Base-by-base conservation (phyloP, 2,797 vertebrate species). In the Scleropages formosus region DNA sequence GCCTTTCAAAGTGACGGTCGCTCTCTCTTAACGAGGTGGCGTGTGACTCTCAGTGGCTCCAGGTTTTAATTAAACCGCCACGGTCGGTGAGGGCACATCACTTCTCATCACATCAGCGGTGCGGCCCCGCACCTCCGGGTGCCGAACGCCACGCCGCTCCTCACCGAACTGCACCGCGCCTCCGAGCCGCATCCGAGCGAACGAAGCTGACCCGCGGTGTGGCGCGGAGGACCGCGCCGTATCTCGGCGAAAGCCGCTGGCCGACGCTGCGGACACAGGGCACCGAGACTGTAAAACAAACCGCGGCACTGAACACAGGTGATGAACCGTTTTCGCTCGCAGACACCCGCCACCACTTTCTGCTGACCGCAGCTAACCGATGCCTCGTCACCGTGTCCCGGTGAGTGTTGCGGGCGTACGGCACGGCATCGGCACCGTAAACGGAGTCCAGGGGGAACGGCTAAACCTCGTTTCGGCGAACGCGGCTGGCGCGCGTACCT, bases 141-240 rank as follows among this genome's bases (percentile, higher is more conserved):
- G 31, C 31, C 31, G 39, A 2, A 2, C 31, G 2, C 31, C 31
- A 31, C 6, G 6, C 31, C 31, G 31, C 31, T 31, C 31, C 31
- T n/a, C n/a, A n/a, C n/a, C n/a, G n/a, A 12, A 47, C 13, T 18
- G 47, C 8, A n/a, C n/a, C n/a, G n/a, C n/a, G n/a, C n/a, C n/a
- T n/a, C n/a, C n/a, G n/a, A n/a, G n/a, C n/a, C n/a, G n/a, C n/a
- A n/a, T n/a, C n/a, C n/a, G n/a, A n/a, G n/a, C n/a, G n/a, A n/a
- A n/a, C n/a, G n/a, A n/a, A n/a, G n/a, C n/a, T 89, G 89, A 90
- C 89, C 89, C 83, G 85, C 85, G 85, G 86, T 84, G 83, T 77
- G 82, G 84, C 88, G 86, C 84, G 86, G 88, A 16, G 63, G 12
- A 47, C 13, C 18, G 47, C 8, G 46, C 16, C n/a, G 13, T 4